Percentiles rank a stretch among this genome's conserved stretches.
These are phyloP conservation scores for Eulithis testata DNA, from an alignment of 2,888 invertebrate species.

Conservation along the genomic window DNA sequence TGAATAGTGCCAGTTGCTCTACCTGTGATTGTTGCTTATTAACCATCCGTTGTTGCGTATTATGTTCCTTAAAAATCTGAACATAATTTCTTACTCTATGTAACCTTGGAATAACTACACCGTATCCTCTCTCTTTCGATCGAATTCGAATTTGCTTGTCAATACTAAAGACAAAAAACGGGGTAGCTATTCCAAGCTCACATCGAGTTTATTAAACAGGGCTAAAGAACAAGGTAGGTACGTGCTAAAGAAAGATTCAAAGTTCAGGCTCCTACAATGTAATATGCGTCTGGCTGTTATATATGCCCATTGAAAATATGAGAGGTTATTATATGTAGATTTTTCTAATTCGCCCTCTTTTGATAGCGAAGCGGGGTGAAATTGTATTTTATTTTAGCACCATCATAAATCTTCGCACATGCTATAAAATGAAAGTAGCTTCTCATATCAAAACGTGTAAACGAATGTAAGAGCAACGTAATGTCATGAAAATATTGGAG, in stretches of 20 bases:
- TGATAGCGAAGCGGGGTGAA: slow-evolving; percentile 65
- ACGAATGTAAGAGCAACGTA: slow-evolving; percentile 22
- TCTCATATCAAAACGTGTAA: slow-evolving; percentile 29
- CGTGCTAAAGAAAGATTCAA: slow-evolving; percentile 44
- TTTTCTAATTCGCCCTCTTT: slow-evolving; percentile 71
- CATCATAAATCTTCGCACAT: slow-evolving; percentile 72
- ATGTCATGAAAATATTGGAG: slow-evolving; percentile 18
- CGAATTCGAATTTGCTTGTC: no score
- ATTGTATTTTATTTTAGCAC: slow-evolving; percentile 80
- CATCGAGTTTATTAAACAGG: background rate
- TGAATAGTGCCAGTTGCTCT: background rate
- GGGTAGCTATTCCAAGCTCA: no score
- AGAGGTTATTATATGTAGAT: slow-evolving; percentile 68
- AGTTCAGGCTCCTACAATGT: slow-evolving; percentile 48
- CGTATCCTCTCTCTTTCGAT: no score
- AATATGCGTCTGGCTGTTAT: slow-evolving; percentile 66
- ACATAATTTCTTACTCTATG: background rate
- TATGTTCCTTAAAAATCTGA: background rate
- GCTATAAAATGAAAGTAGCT: slow-evolving; percentile 68
- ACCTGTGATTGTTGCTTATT: background rate
- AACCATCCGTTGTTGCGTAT: background rate
- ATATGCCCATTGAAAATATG: slow-evolving; percentile 62
- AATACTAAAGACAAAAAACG: no score
- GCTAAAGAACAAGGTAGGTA: slow-evolving; percentile 18
- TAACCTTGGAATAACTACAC: no score